A percentile compares a stretch with the other conserved stretches of the same genome.
phyloP scores from a whole-genome alignment of 1,140 invertebrate species.

The Zaprionus lachaisei region DNA sequence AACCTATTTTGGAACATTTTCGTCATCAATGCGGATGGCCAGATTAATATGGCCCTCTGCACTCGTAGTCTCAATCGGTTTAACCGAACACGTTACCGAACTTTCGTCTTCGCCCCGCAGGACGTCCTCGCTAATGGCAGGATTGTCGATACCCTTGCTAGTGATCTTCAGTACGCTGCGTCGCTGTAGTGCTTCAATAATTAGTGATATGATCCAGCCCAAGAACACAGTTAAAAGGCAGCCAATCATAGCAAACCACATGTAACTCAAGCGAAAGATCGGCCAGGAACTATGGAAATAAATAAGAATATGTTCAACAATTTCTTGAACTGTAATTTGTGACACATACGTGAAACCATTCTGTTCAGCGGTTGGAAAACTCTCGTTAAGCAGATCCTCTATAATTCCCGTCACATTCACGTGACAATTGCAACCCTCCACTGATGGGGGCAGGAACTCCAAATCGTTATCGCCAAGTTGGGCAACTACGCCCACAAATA shows the following conservation, averaged over 20 bases:
- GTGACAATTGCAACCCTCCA: conserved; percentile 83
- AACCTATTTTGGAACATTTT: conserved; percentile 31
- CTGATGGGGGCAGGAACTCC: conserved; percentile 80
- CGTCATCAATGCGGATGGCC: conserved; percentile 75
- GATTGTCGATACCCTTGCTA: conserved; percentile 85
- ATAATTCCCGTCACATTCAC: conserved; percentile 82
- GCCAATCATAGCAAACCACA: conserved; percentile 91
- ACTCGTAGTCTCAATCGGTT: conserved; percentile 26
- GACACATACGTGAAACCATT: conserved; percentile 70
- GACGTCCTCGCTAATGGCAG: conserved; percentile 55
- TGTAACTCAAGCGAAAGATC: conserved; percentile 88
- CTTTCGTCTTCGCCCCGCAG: conserved; percentile 56
- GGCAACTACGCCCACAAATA: conserved; percentile 85
- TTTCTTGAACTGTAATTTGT: not conserved
- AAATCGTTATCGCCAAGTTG: conserved; percentile 85
- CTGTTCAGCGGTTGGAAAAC: conserved; percentile 11
- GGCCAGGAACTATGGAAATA: conserved; percentile 81
- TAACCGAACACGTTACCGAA: conserved; percentile 43
- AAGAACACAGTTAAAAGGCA: conserved; percentile 89
- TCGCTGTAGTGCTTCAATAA: conserved; percentile 86
- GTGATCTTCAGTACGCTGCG: conserved; percentile 73
- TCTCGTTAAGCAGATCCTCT: conserved; percentile 47
- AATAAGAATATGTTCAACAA: not conserved
- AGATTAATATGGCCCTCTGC: conserved; percentile 68
- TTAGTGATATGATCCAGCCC: conserved; percentile 89